Conservation (phyloP, 2,113 vertebrate species). For the Caranx ignobilis region DNA sequence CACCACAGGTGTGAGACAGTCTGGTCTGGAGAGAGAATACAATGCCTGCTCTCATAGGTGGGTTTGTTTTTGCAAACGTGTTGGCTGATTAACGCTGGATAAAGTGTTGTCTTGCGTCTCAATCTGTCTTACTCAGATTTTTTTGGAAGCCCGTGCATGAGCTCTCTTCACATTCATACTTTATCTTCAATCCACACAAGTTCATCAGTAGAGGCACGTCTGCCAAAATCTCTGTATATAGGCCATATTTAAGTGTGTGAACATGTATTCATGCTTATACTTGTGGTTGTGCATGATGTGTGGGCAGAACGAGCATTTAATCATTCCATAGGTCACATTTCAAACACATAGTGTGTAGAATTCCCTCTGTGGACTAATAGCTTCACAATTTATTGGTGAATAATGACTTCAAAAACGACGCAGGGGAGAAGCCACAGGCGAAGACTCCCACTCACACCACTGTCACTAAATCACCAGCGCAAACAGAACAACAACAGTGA, state of each 20-base stretch:
- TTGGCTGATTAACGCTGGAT: conserved; percentile 52
- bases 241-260: neutral
- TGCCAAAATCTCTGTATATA: neutral
- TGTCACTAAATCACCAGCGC: conserved; percentile 52
- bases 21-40: conserved; percentile 26
- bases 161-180: conserved; percentile 24
- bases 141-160: conserved; percentile 9
- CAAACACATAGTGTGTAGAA: conserved; percentile 17
- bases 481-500: conserved; percentile 59
- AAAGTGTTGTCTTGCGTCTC: conserved; percentile 60
- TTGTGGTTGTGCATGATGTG: neutral
- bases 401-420: conserved; percentile 49
- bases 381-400: conserved; percentile 54
- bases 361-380: conserved; percentile 24
- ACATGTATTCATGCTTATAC: neutral
- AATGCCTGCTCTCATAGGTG: conserved; percentile 51
- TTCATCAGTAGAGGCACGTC: neutral
- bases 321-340: conserved; percentile 37
- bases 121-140: conserved; percentile 56
- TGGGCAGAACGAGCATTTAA: conserved; percentile 44
- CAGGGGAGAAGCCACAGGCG: conserved; percentile 33
- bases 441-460: conserved; percentile 36
- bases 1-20: conserved; percentile 11
- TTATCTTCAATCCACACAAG: conserved; percentile 32
- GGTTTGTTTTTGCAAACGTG: conserved; percentile 46